phyloP scores from a whole-genome alignment of 2,113 vertebrate species.

The Pelecanoides urinatrix region DNA sequence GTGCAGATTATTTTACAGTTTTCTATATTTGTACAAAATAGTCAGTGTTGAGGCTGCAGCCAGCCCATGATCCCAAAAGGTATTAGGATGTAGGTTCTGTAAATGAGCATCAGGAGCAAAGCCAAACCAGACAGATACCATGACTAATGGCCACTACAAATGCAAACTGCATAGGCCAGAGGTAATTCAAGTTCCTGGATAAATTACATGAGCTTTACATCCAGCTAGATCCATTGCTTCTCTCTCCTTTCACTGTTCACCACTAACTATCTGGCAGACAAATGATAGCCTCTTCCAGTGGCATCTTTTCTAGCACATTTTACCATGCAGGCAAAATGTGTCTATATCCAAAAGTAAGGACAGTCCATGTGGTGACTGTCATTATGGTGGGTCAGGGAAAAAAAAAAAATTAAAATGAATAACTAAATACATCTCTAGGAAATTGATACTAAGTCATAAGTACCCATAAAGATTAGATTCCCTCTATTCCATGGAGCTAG shows the following conservation, averaged over 20 bases:
- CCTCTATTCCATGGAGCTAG: not conserved
- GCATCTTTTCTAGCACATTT: not conserved
- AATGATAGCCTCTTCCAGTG: not conserved
- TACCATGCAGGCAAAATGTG: not conserved
- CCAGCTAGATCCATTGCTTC: not conserved
- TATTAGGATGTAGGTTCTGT: not conserved
- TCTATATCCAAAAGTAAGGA: not conserved
- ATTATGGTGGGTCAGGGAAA: not conserved
- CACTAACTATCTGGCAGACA: not conserved
- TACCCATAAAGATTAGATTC: not conserved
- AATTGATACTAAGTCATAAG: not conserved
- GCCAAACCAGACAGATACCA: not conserved
- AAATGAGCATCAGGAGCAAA: not conserved
- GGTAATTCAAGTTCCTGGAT: not conserved
- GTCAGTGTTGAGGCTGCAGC: not conserved
- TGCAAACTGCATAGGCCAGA: not conserved
- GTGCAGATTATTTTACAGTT: not conserved
- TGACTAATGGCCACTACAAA: not conserved
- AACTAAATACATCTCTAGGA: not conserved
- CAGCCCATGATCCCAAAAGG: not conserved
- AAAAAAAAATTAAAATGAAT: not conserved
- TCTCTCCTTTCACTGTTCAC: not conserved
- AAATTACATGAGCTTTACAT: not conserved
- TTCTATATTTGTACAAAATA: not conserved
- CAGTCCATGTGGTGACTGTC: not conserved